These are phyloP conservation scores for Argyresthia albistria DNA, from an alignment of 2,888 invertebrate genomes.

Conservation along the genomic window DNA sequence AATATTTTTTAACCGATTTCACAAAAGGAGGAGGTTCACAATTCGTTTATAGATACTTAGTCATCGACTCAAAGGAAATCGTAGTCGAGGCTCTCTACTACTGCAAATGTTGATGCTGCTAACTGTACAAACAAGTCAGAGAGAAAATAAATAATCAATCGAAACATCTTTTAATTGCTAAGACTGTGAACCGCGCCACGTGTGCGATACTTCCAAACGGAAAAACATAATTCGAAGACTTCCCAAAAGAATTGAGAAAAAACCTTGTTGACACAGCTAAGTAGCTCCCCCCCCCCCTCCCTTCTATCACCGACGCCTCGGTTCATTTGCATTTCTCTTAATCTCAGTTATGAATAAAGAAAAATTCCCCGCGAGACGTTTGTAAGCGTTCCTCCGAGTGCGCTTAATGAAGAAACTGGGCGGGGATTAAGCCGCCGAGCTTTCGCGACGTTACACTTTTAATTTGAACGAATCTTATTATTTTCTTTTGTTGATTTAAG, in stretches of 20 bases:
- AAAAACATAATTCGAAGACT: conserved; percentile 24
- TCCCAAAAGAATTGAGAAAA: conserved; percentile 27
- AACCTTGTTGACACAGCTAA: conserved; percentile 68
- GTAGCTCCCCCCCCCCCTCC: conserved; percentile 33
- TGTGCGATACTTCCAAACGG: conserved; percentile 19
- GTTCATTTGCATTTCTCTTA: conserved; percentile 70
- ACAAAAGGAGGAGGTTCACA: no score
- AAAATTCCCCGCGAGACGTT: conserved; percentile 59
- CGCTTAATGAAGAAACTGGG: conserved; percentile 62
- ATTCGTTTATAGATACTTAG: no score
- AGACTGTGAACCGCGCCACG: conserved; percentile 13
- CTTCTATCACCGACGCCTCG: conserved; percentile 58
- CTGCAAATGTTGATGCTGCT: no score
- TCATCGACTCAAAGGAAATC: no score
- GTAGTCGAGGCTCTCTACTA: no score
- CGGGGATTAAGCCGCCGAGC: conserved; percentile 49
- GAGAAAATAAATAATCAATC: no score
- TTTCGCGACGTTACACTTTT: conserved; percentile 78
- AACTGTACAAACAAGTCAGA: no score
- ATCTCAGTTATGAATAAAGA: conserved; percentile 72
- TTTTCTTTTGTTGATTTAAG: conserved; percentile 80
- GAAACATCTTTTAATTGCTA: conserved; percentile 9
- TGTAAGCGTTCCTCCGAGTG: conserved; percentile 44
- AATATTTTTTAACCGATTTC: no score
- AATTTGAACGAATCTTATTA: conserved; percentile 82